Conservation (phyloP, 2,888 invertebrate genomes). For the Dicycla oo region DNA sequence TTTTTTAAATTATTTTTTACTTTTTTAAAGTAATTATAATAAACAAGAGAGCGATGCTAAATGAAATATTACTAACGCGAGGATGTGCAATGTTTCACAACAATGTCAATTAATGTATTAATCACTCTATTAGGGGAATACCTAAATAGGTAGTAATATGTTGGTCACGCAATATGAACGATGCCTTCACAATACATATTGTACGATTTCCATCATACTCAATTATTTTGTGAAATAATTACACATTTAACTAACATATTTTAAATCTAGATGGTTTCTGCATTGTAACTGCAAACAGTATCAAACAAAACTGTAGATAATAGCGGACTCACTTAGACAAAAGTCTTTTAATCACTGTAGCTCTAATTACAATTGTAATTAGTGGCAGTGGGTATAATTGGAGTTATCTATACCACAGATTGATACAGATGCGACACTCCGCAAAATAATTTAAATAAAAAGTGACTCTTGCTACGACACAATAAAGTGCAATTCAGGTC, state of each 20-base stretch:
- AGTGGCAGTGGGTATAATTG: conserved; percentile 7
- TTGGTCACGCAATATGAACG: background rate
- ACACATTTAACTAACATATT: background rate
- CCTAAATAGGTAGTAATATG: background rate
- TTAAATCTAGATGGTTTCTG: background rate
- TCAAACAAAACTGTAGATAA: background rate
- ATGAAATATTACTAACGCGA: background rate
- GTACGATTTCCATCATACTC: background rate
- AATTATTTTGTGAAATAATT: background rate
- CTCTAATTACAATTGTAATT: conserved; percentile 8
- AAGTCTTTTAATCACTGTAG: conserved; percentile 7
- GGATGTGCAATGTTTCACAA: background rate
- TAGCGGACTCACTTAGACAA: conserved; percentile 7
- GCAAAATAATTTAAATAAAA: too few relatives aligned
- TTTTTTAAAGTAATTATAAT: too few relatives aligned
- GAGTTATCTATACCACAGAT: background rate
- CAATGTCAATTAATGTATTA: background rate
- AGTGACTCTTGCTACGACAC: too few relatives aligned
- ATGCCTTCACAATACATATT: too few relatives aligned
- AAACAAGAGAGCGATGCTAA: background rate
- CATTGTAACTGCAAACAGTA: background rate
- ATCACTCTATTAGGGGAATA: background rate
- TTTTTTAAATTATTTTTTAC: too few relatives aligned
- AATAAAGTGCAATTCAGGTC: too few relatives aligned
- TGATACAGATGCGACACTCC: too few relatives aligned